Percentiles rank a stretch among this genome's conserved stretches.
phyloP scores from a whole-genome alignment of 2,888 invertebrate genomes.

The Agelastica alni region DNA sequence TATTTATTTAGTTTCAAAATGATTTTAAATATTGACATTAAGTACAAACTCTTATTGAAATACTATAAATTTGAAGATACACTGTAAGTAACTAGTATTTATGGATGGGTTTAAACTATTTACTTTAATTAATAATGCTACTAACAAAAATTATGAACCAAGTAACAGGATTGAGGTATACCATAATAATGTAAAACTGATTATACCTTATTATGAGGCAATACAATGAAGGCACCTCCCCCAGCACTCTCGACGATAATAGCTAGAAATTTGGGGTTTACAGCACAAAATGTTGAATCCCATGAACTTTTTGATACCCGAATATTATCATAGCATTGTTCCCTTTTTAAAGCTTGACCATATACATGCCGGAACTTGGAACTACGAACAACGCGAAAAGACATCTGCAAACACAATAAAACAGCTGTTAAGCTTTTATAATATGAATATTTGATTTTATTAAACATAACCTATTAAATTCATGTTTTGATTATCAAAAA shows the following conservation, averaged over 20 bases:
- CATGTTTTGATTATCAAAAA: conserved; percentile 34
- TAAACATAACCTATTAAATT: conserved; percentile 46
- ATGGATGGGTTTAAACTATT: too few relatives aligned
- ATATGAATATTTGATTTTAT: conserved; percentile 28
- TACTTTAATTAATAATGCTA: too few relatives aligned
- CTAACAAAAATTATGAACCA: too few relatives aligned
- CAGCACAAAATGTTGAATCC: conserved; percentile 98
- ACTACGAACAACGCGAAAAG: conserved; percentile 94
- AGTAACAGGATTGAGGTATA: too few relatives aligned
- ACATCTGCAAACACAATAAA: conserved; percentile 68
- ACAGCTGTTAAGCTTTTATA: conserved; percentile 13
- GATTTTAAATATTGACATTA: too few relatives aligned
- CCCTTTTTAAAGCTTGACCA: conserved; percentile 88
- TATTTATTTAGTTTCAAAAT: too few relatives aligned
- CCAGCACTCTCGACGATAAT: conserved; percentile 97
- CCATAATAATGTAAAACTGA: too few relatives aligned
- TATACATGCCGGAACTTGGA: conserved; percentile 98
- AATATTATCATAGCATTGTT: conserved; percentile 97
- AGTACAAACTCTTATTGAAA: too few relatives aligned
- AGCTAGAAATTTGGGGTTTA: conserved; percentile 96
- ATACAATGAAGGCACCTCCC: conserved; percentile 93
- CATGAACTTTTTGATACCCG: conserved; percentile 96
- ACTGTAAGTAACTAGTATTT: too few relatives aligned
- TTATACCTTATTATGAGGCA: conserved; percentile 90
- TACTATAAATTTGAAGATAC: too few relatives aligned